phyloP scores from a whole-genome alignment of 2,113 vertebrate genomes.

The Spea bombifrons region DNA sequence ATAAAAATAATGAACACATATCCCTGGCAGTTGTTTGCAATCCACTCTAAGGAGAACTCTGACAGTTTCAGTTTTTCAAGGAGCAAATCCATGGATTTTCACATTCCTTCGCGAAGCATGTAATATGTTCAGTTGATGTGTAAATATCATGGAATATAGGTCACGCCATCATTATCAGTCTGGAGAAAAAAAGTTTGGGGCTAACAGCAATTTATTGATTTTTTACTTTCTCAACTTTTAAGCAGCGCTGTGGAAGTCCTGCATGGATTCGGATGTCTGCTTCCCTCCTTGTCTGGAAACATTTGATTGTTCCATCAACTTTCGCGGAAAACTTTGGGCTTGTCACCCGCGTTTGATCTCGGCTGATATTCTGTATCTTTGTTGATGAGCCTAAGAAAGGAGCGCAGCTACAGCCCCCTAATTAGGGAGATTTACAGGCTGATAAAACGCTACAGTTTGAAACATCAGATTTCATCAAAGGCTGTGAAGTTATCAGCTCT shows the following conservation, averaged over 20 bases:
- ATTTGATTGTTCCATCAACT: slow-evolving; percentile 25
- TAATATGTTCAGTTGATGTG: neutral
- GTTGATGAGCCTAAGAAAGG: slow-evolving; percentile 21
- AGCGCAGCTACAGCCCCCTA: slow-evolving; percentile 30
- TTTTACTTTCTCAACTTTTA: slow-evolving; percentile 8
- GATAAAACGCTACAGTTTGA: slow-evolving; percentile 37
- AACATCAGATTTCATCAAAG: slow-evolving; percentile 34
- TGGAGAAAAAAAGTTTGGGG: neutral
- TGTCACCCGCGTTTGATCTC: slow-evolving; percentile 35
- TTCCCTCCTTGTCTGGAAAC: slow-evolving; percentile 18
- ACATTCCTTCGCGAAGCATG: neutral
- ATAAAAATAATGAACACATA: no score
- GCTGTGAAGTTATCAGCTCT: slow-evolving; percentile 19
- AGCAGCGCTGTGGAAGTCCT: slow-evolving; percentile 6
- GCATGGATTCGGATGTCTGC: neutral
- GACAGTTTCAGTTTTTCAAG: neutral
- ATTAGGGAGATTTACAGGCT: slow-evolving; percentile 44
- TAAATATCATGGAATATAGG: neutral
- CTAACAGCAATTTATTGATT: neutral
- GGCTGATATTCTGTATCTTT: slow-evolving; percentile 31
- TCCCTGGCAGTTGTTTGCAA: neutral
- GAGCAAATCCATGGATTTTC: neutral
- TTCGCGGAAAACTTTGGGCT: neutral
- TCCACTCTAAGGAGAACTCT: neutral
- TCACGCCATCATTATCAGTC: neutral